These are phyloP conservation scores for Eustalomyia histrio DNA, from an alignment of 2,888 invertebrate genomes.

Conservation along the genomic window DNA sequence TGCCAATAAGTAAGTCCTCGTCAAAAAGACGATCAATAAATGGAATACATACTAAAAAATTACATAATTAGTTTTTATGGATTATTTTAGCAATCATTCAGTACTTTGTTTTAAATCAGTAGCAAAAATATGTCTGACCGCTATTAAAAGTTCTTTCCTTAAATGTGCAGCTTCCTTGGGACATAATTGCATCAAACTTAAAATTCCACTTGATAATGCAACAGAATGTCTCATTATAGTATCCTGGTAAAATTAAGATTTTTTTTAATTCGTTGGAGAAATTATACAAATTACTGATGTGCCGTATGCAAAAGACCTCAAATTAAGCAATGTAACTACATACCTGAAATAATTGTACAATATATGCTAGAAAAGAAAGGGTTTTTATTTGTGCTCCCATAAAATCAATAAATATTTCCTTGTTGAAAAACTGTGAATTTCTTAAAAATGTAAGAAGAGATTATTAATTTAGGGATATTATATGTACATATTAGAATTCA, in stretches of 20 bases:
- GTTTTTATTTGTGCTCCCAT: constrained; percentile 99
- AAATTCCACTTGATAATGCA: constrained; percentile 94
- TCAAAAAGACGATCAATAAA: constrained; percentile 97
- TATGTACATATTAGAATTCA: constrained; percentile 10
- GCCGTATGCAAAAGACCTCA: no score
- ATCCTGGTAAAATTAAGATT: constrained; percentile 81
- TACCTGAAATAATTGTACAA: constrained; percentile 87
- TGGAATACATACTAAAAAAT: constrained; percentile 90
- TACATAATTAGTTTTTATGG: not conserved
- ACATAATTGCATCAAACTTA: constrained; percentile 92
- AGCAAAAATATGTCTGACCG: constrained; percentile 96
- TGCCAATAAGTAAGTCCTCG: constrained; percentile 94
- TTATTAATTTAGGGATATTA: not conserved
- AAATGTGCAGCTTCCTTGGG: constrained; percentile 97
- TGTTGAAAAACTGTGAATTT: constrained; percentile 91
- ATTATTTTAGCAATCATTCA: constrained; percentile 68
- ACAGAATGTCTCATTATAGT: constrained; percentile 88
- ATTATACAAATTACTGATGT: no score
- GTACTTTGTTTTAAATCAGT: constrained; percentile 92
- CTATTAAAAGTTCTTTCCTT: constrained; percentile 95
- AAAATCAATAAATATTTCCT: constrained; percentile 99
- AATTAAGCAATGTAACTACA: constrained; percentile 20
- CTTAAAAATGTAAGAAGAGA: constrained; percentile 78
- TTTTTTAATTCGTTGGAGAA: no score
- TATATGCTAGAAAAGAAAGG: constrained; percentile 96